Base-by-base conservation (phyloP, 2,113 vertebrate species). In the Larimichthys crocea region DNA sequence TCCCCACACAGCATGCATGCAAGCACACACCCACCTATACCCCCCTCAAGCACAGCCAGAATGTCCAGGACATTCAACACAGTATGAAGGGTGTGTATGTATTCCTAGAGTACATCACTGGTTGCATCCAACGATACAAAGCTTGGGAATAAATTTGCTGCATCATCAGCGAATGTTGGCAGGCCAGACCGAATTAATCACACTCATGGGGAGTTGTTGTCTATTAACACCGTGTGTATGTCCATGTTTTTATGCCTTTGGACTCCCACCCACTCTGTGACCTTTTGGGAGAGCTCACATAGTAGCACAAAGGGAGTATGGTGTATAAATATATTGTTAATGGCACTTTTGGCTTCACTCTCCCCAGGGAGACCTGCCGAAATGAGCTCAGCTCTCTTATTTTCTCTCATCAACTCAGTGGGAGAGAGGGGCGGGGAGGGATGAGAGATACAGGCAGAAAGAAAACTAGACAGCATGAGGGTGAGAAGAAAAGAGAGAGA, bases 321-420 rank as follows among this genome's bases (percentile, higher is more conserved):
- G 64, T 31, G 73, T 74, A 84, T 86, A 81, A 90, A 91, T 88
- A 86, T 68, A 88, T 44, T 20, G 82, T 87, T 92, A 90, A 91
- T 88, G 89, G 84, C 81, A 84, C 77, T 85, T 91, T 89, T 81
- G 91, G 80, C 83, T 79, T 76, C n/a, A 5, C 57, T 49, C 76
- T 85, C 85, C 64, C 76, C 20, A 2, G 80, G 81, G 70, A 91
- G 59, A 65, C 35, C 40, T 64, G 82, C 19, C 15, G 60, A 88
- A 91, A 91, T 91, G 64, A 91, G 79, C 70, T 79, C 68, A 69
- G 57, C 65, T 53, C 82, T 71, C 74, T 85, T 67, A 84, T 90
- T 88, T 88, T 83, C 78, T 84, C 80, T 85, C 78, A 90, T 90
- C 77, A 89, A 83, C 65, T 62, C 52, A 8, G 57, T 19, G 49